phyloP scores from a whole-genome alignment of 2,113 vertebrate species.

The Myrmecobius fasciatus region DNA sequence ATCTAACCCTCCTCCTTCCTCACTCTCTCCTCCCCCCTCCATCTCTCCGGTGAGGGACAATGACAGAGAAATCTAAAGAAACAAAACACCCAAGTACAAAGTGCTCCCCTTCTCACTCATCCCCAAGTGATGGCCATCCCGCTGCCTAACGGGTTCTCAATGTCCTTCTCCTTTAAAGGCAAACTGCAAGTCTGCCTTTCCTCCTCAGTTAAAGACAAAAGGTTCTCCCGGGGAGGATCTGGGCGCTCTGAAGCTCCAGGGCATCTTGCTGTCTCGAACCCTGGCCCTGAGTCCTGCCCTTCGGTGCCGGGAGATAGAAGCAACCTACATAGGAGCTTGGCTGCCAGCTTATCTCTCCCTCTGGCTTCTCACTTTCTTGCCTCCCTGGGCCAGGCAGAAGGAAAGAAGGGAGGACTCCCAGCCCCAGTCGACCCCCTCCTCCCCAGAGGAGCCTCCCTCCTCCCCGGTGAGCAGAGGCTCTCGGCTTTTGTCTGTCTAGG shows the following conservation, averaged over 20 bases:
- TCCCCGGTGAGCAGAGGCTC: not conserved
- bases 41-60: not conserved
- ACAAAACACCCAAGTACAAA: not conserved
- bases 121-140: not conserved
- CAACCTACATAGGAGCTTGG: not conserved
- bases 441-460: too few relatives aligned
- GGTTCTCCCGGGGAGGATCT: not conserved
- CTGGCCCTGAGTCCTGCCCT: not conserved
- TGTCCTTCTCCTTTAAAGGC: too few relatives aligned
- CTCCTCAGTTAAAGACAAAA: too few relatives aligned
- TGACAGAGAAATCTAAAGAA: not conserved
- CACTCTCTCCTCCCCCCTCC: not conserved
- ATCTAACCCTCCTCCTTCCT: not conserved
- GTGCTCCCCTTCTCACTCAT: not conserved
- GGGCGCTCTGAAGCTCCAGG: not conserved
- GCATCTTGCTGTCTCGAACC: not conserved
- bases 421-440: not conserved
- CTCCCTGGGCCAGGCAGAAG: not conserved
- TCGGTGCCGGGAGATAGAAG: not conserved
- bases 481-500: not conserved
- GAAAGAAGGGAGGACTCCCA: not conserved
- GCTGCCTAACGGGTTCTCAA: too few relatives aligned
- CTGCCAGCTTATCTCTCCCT: not conserved
- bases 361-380: not conserved
- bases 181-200: too few relatives aligned